phyloP scores from a whole-genome alignment of 2,113 vertebrate genomes.

The Mesitornis unicolor region DNA sequence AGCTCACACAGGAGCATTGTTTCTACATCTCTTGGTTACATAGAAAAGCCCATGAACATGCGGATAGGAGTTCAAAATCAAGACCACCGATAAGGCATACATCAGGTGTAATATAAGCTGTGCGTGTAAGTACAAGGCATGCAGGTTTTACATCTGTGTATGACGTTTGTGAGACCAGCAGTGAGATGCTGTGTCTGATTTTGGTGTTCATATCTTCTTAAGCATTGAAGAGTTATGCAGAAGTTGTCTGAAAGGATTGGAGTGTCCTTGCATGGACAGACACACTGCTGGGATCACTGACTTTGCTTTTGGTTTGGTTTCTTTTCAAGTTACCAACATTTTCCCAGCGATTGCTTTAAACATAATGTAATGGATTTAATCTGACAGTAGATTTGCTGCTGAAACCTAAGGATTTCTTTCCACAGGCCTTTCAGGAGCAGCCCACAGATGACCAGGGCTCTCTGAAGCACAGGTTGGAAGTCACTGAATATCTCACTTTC shows the following conservation, averaged over 20 bases:
- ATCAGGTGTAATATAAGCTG: neutral
- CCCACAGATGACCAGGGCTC: neutral
- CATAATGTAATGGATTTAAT: neutral
- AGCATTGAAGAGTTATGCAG: neutral
- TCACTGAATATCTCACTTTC: neutral
- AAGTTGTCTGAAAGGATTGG: neutral
- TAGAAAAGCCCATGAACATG: neutral
- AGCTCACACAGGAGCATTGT: neutral
- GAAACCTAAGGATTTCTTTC: neutral
- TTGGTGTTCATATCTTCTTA: neutral
- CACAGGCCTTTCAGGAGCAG: neutral
- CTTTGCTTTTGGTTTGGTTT: neutral
- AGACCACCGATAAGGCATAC: neutral
- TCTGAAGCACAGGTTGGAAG: neutral
- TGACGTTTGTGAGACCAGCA: neutral
- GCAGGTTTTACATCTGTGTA: neutral
- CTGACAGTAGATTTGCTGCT: neutral
- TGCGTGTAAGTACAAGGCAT: neutral
- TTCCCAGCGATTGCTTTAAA: neutral
- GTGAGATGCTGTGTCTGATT: neutral
- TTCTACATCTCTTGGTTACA: neutral
- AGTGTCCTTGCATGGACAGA: neutral
- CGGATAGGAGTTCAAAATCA: neutral
- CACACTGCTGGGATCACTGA: neutral
- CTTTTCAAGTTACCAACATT: neutral